Evolutionary conservation across 2,797 vertebrate genomes (phyloP).

Genomic region (Tiaroga cobitis): DNA sequence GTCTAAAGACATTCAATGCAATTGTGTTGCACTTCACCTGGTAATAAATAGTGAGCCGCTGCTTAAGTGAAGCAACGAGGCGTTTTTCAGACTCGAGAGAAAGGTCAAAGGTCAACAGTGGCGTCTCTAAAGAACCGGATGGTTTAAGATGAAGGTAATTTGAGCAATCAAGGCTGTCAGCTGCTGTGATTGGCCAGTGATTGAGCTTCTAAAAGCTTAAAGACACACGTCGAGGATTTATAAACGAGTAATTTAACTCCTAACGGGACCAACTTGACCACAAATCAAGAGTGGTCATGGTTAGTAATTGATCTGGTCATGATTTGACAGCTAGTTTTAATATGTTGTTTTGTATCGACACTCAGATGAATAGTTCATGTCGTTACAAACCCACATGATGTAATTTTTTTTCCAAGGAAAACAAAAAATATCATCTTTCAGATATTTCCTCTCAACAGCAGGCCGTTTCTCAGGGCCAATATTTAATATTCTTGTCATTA

Average conservation of each 20-base stretch:
- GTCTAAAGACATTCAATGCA: slow-evolving; percentile 37
- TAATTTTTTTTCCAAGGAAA: neutral
- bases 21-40: slow-evolving; percentile 49
- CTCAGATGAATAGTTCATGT: neutral
- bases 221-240: slow-evolving; percentile 30
- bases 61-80: slow-evolving; percentile 25
- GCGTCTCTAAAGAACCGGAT: slow-evolving; percentile 45
- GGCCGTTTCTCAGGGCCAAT: too few relatives aligned
- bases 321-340: neutral
- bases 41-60: slow-evolving; percentile 34
- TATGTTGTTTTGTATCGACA: neutral
- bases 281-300: neutral
- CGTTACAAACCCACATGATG: neutral
- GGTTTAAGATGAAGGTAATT: slow-evolving; percentile 75
- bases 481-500: too few relatives aligned
- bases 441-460: neutral
- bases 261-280: neutral
- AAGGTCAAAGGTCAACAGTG: slow-evolving; percentile 46
- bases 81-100: slow-evolving; percentile 33
- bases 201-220: slow-evolving; percentile 62
- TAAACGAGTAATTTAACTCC: slow-evolving; percentile 22
- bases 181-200: slow-evolving; percentile 74
- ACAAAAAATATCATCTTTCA: neutral
- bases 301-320: neutral
- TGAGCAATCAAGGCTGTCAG: slow-evolving; percentile 74